phyloP scores from a whole-genome alignment of 2,888 invertebrate genomes.

The Serrognathus titanus region DNA sequence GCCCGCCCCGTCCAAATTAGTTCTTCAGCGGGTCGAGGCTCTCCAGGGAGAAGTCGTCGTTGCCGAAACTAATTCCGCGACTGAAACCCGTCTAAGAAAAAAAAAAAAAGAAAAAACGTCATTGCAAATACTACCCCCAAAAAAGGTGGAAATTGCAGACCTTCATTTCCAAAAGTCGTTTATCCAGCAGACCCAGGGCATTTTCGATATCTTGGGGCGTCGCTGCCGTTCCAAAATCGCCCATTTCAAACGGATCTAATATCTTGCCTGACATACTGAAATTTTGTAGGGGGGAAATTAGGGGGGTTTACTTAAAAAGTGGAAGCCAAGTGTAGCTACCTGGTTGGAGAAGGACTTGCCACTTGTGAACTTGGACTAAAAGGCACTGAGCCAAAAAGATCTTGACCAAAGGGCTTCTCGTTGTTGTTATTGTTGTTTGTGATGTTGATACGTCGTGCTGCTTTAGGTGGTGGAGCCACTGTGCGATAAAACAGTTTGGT shows the following conservation, averaged over 20 bases:
- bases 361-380: slow-evolving; percentile 50
- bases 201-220: slow-evolving; percentile 62
- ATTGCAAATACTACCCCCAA: slow-evolving; percentile 13
- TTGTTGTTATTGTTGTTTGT: slow-evolving; percentile 37
- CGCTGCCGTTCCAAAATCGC: slow-evolving; percentile 60
- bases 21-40: slow-evolving; percentile 88
- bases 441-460: slow-evolving; percentile 52
- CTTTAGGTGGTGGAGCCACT: slow-evolving; percentile 91
- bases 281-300: slow-evolving; percentile 8
- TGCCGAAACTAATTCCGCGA: slow-evolving; percentile 81
- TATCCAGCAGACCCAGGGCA: slow-evolving; percentile 77
- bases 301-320: neutral
- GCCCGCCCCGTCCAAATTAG: slow-evolving; percentile 37
- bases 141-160: slow-evolving; percentile 48
- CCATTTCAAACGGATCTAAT: slow-evolving; percentile 83
- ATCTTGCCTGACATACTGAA: slow-evolving; percentile 29
- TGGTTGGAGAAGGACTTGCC: slow-evolving; percentile 31
- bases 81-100: slow-evolving; percentile 81
- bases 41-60: slow-evolving; percentile 92
- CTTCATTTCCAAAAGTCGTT: slow-evolving; percentile 83
- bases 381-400: slow-evolving; percentile 78
- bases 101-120: slow-evolving; percentile 38
- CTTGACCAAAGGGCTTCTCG: slow-evolving; percentile 55
- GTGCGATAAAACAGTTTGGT: slow-evolving; percentile 13
- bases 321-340: slow-evolving; percentile 22